Percentiles rank a stretch among this genome's conserved stretches.
Conservation (phyloP, 30 jellyfish, hydroid and myxozoan genomes). For the Rhopilema esculentum region DNA sequence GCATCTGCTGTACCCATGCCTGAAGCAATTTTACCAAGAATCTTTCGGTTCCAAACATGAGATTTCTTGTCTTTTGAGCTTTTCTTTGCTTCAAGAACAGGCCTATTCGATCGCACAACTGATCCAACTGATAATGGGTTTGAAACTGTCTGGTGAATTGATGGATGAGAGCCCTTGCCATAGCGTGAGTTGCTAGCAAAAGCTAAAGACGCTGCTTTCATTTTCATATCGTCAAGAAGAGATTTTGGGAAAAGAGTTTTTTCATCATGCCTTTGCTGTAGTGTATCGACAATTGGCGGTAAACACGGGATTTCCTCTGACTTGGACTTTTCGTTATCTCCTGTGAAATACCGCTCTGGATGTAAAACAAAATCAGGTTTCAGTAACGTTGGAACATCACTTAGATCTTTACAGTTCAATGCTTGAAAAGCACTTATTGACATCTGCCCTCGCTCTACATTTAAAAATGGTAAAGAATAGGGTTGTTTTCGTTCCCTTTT, state of each 20-base stretch:
- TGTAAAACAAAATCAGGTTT: slow-evolving; percentile 91
- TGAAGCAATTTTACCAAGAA: slow-evolving; percentile 49
- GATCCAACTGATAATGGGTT: slow-evolving; percentile 26
- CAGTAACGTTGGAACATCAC: slow-evolving; percentile 32
- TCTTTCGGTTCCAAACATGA: slow-evolving; percentile 54
- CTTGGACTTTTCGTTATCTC: slow-evolving; percentile 24
- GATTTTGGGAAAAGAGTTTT: slow-evolving; percentile 84
- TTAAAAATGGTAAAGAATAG: slow-evolving; percentile 63
- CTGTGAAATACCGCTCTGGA: slow-evolving; percentile 84
- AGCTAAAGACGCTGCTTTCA: slow-evolving; percentile 75
- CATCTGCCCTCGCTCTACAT: slow-evolving; percentile 65
- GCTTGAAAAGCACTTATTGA: slow-evolving; percentile 67
- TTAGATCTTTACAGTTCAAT: slow-evolving; percentile 64
- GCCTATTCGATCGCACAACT: slow-evolving; percentile 24
- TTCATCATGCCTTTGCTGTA: slow-evolving; percentile 83
- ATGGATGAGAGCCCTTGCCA: slow-evolving; percentile 47
- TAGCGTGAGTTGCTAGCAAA: slow-evolving; percentile 50
- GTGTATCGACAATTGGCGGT: slow-evolving; percentile 72
- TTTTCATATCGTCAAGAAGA: slow-evolving; percentile 80
- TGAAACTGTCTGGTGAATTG: slow-evolving; percentile 17
- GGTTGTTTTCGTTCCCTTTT: slow-evolving; percentile 87
- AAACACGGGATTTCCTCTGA: slow-evolving; percentile 59
- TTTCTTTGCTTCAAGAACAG: slow-evolving; percentile 13
- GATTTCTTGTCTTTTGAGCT: slow-evolving; percentile 53
- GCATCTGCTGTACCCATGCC: slow-evolving; percentile 3